A percentile compares a stretch with the other conserved stretches of the same genome.
These are phyloP conservation scores for Myotis lucifugus DNA, from an alignment of 2,113 vertebrate species.

Conservation along the genomic window DNA sequence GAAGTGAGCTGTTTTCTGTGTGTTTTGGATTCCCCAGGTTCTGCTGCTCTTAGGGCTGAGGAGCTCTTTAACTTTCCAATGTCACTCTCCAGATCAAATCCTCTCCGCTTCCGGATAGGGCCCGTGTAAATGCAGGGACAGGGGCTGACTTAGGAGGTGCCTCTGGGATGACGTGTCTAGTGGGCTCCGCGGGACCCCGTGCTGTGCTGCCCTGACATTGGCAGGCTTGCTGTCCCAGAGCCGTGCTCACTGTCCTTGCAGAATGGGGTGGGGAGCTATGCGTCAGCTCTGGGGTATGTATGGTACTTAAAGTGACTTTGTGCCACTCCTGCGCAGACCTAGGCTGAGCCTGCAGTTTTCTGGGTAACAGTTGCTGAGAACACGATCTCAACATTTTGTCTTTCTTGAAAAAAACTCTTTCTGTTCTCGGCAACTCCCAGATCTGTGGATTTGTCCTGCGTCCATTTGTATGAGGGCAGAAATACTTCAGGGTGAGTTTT, in stretches of 20 bases:
- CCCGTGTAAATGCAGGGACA: not conserved
- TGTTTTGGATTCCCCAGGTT: conserved; percentile 43
- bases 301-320: not conserved
- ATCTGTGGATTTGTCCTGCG: not conserved
- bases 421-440: not conserved
- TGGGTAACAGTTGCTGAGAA: not conserved
- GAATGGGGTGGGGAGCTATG: not conserved
- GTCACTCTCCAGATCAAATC: conserved; percentile 29
- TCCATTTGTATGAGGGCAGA: not conserved
- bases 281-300: not conserved
- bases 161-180: accelerated
- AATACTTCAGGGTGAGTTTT: not conserved
- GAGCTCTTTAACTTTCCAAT: not conserved
- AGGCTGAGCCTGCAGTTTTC: not conserved
- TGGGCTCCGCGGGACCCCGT: not conserved
- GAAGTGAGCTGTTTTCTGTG: conserved; percentile 72
- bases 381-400: not conserved
- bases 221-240: accelerated
- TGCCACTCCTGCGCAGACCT: not conserved
- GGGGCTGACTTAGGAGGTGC: not conserved
- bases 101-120: not conserved
- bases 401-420: not conserved
- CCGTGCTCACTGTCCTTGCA: not conserved
- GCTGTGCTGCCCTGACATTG: accelerated
- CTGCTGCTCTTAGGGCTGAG: conserved; percentile 66